Conservation (phyloP, 2,113 vertebrate genomes). For the Pogonocichla stellata region DNA sequence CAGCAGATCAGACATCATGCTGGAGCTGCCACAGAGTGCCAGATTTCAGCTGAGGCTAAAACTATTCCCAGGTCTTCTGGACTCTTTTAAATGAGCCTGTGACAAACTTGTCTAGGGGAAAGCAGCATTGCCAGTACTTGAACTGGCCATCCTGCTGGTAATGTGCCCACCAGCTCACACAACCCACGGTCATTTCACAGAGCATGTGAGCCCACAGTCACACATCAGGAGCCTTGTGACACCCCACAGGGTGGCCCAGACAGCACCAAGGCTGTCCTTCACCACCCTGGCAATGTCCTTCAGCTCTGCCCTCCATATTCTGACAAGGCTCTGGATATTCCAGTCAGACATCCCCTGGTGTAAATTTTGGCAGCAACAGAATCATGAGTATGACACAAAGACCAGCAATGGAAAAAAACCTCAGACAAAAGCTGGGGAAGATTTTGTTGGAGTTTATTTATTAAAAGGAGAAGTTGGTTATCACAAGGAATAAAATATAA, state of each 20-base stretch:
- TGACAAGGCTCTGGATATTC: neutral
- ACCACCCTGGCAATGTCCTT: neutral
- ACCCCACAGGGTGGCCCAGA: neutral
- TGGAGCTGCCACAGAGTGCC: neutral
- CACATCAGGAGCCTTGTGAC: neutral
- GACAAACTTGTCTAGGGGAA: neutral
- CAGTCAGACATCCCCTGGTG: neutral
- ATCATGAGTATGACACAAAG: neutral
- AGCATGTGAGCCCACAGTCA: neutral
- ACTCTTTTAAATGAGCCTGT: neutral
- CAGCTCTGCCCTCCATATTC: neutral
- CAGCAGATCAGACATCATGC: fast-evolving
- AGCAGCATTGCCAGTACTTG: neutral
- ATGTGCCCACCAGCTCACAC: neutral
- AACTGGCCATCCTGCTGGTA: neutral
- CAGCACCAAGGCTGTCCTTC: neutral
- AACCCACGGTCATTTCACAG: neutral
- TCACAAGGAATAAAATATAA: conserved; percentile 43
- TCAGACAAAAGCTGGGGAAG: neutral
- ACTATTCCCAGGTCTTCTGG: neutral
- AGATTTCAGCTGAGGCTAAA: neutral
- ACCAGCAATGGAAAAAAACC: neutral
- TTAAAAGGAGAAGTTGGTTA: conserved; percentile 14
- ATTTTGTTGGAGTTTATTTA: neutral
- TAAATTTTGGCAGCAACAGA: neutral